Base-by-base conservation (phyloP, 2,888 invertebrate species). In the Drosophila falleni region DNA sequence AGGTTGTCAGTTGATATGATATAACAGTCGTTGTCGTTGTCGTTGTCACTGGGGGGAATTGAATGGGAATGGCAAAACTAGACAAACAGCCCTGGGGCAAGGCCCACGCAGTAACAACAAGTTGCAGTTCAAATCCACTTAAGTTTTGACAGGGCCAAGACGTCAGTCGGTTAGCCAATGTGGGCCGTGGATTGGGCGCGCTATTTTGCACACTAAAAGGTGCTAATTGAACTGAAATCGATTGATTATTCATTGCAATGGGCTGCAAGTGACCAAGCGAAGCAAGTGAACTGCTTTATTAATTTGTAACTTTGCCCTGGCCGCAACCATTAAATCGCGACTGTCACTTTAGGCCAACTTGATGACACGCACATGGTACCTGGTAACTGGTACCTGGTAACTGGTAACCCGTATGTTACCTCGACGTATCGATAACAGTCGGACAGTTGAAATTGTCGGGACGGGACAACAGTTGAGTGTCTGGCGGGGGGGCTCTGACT, bases 301-400 rank as follows among this genome's bases (percentile, higher is more conserved):
- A 90, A 89, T 90, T 90, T 90, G 90, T 90, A 88, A 90, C 85
- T 71, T 79, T 81, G 77, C 77, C 56, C 65, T 56, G 69, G 61
- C 71, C 78, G 70, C 70, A 76, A 84, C 91, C 91, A 91, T 91
- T 91, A 91, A 91, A 91, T 91, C 91, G 91, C 89, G 90, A 91
- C 90, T 91, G 91, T 90, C 91, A 91, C 90, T 91, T 91, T 85
- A 90, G 86, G 88, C 88, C 91, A 87, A 90, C 85, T 89, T 89
- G 91, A 91, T 91, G 91, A 91, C 91, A 91, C 91, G 91, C 91
- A 91, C 91, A 90, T 76, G 83, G 65, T 55, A 70, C 64, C 62
- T 50, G 67, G 61, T 13, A 56, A 19, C 51, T 47, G 37, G 16
- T 19, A 15, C 16, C 49, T 75, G 79, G 61, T 54, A 70, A 64